Conservation (phyloP, 2,797 vertebrate genomes). For the Pseudopleuronectes americanus region DNA sequence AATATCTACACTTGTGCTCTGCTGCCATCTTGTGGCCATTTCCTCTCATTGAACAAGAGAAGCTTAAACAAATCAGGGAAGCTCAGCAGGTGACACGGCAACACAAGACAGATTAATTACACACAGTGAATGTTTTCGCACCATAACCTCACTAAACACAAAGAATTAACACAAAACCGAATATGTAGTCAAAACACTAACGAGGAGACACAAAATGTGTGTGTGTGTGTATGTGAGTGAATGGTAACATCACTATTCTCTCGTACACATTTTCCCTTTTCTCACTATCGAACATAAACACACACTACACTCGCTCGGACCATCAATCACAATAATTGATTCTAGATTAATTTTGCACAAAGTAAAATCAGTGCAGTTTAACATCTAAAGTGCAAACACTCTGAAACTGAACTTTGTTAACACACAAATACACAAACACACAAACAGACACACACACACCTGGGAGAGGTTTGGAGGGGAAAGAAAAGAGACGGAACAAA, state of each 20-base stretch:
- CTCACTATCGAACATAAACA: no score
- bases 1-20: background rate
- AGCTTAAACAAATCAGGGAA: background rate
- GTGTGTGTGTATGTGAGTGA: no score
- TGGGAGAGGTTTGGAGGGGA: slow-evolving; percentile 33
- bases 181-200: no score
- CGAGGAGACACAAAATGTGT: no score
- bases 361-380: background rate
- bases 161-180: no score
- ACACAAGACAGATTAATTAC: background rate
- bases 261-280: no score
- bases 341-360: slow-evolving; percentile 1
- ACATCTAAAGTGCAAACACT: slow-evolving; percentile 4
- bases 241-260: no score
- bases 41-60: background rate
- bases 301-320: background rate
- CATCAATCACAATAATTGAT: background rate
- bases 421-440: background rate
- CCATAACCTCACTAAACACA: no score
- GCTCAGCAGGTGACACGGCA: background rate
- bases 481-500: slow-evolving; percentile 49
- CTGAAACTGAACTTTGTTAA: slow-evolving; percentile 18
- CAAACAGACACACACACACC: background rate
- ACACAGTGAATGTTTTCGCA: no score
- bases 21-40: slow-evolving; percentile 20